Percentiles rank a stretch among this genome's conserved stretches.
Evolutionary conservation across 1,140 invertebrate genomes (phyloP).

Genomic region (Drosophila repletoides): DNA sequence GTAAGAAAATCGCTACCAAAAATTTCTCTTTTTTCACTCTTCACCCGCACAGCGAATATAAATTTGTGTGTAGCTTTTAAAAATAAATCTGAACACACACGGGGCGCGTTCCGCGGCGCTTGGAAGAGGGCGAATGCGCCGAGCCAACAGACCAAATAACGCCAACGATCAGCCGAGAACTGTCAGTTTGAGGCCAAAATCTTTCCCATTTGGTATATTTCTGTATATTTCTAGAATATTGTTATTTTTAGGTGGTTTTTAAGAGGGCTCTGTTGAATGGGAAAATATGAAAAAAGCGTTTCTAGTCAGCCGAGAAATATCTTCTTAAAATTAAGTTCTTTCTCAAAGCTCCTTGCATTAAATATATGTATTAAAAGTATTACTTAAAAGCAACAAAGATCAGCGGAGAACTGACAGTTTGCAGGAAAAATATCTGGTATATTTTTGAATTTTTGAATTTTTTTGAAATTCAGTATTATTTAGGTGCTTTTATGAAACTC

Average conservation of each 20-base stretch:
- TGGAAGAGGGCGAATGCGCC: slow-evolving; percentile 28
- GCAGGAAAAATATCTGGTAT: neutral
- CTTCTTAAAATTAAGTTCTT: too few species aligned
- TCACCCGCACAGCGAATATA: slow-evolving; percentile 48
- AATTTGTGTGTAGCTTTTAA: slow-evolving; percentile 59
- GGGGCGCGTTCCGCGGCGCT: slow-evolving; percentile 49
- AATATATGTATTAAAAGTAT: too few species aligned
- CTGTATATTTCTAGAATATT: too few species aligned
- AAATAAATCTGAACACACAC: slow-evolving; percentile 78
- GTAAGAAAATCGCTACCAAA: neutral
- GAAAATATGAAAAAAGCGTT: too few species aligned
- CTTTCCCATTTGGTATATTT: slow-evolving; percentile 4
- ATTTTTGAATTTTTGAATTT: neutral
- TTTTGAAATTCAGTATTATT: slow-evolving; percentile 8
- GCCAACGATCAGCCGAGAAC: slow-evolving; percentile 79
- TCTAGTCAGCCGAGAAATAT: too few species aligned
- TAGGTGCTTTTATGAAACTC: slow-evolving; percentile 5
- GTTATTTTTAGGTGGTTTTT: too few species aligned
- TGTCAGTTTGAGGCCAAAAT: slow-evolving; percentile 49
- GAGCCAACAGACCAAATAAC: slow-evolving; percentile 52
- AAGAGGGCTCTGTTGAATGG: too few species aligned
- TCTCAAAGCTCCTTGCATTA: too few species aligned
- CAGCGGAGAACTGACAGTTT: slow-evolving; percentile 76
- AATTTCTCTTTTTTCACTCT: slow-evolving; percentile 10
- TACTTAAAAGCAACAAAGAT: slow-evolving; percentile 69